Base-by-base conservation (phyloP, 2,113 vertebrate genomes). In the Microcebus jonahi region DNA sequence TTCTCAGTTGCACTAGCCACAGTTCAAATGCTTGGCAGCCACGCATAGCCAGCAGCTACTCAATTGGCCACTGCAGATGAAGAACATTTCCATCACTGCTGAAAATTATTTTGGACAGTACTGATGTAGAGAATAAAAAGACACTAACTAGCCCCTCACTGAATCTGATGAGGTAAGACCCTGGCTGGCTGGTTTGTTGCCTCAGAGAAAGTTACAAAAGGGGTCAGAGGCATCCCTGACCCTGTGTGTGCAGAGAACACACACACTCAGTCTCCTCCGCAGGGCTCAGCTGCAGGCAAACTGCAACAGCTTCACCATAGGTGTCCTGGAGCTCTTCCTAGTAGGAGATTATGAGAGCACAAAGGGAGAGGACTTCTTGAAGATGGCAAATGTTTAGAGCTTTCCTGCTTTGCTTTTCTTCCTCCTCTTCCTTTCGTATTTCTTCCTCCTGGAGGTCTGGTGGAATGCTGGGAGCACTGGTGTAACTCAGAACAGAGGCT, bases 51-150 rank as follows among this genome's bases (percentile, higher is more conserved):
- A 77, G 63, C 7, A 70, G 65, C 25, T 73, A 31, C 3, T 23
- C 1, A 4, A 45, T 0, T 50, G 20, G 61, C 65, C 3, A 50
- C 68, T 21, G 9, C 5, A 25, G 45, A 59, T 25, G 42, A 1
- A 85, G 63, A 95, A 90, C 39, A 80, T n/a, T 45, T 59, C 13
- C 9, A 59, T 59, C 34, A 75, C 11, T 25, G 31, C 1, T 36
- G 17, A 92, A 39, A 53, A 7, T 61, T 59, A 55, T 90, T 70
- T 29, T 31, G 42, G 57, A 67, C 15, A 55, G 25, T 4, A 10
- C 1, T 68, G 31, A 63, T 29, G 13, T 7, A 45, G 17, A 68
- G 34, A 80, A 39, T 1, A 73, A 31, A n/a, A 18, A 85, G 17
- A 71, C 45, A 45, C 45, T 45, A 82, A 76, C 9, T 10, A 79